A percentile compares a stretch with the other conserved stretches of the same genome.
Conservation (phyloP, 2,797 vertebrate genomes). For the Poecilia picta region DNA sequence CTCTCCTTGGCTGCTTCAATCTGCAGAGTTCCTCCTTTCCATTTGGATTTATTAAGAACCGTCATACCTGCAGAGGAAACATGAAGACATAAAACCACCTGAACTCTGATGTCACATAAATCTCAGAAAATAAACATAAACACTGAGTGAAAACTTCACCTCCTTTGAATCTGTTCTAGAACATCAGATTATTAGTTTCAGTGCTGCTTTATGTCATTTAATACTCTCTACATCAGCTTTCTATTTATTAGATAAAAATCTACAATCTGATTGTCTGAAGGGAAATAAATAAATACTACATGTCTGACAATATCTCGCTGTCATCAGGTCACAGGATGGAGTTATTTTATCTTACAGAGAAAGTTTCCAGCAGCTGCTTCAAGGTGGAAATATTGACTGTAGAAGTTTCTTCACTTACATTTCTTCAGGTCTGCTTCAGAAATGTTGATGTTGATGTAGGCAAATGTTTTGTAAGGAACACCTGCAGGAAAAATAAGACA, state of each 20-base stretch:
- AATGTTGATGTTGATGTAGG: conserved; percentile 88
- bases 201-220: neutral
- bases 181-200: neutral
- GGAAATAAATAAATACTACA: neutral
- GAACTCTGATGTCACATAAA: neutral
- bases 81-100: neutral
- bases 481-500: conserved; percentile 72
- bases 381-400: neutral
- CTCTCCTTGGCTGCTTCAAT: conserved; percentile 94
- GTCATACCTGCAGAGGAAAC: conserved; percentile 83
- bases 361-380: neutral
- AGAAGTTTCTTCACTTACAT: conserved; percentile 80
- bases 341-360: neutral
- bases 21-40: conserved; percentile 93
- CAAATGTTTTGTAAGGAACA: conserved; percentile 88
- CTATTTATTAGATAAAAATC: neutral
- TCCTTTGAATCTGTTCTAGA: neutral
- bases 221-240: neutral
- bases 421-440: conserved; percentile 86
- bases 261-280: neutral
- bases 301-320: neutral
- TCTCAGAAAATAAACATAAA: neutral
- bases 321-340: neutral
- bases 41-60: conserved; percentile 91
- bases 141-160: neutral